Conservation (phyloP, 2,113 vertebrate species). For the Poecilia latipinna region DNA sequence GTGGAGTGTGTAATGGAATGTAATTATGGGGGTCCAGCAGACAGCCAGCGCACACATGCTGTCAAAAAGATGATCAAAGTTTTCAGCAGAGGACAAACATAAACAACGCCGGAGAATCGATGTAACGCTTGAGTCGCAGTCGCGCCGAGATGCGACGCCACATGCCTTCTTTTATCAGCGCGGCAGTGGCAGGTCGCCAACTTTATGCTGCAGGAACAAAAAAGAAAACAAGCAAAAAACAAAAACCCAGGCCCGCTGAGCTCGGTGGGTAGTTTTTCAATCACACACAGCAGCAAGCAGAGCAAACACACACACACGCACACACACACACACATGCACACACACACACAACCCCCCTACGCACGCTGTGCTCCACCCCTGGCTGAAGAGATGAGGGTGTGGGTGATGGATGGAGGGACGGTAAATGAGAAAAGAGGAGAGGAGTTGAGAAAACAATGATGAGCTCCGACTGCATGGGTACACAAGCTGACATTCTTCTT, state of each 20-base stretch:
- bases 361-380: not conserved
- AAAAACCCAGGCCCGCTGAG: constrained; percentile 13
- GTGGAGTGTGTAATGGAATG: constrained; percentile 75
- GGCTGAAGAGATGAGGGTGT: constrained; percentile 20
- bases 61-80: constrained; percentile 14
- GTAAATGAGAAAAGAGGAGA: constrained; percentile 12
- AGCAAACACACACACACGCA: not conserved
- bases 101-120: constrained; percentile 17
- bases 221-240: not conserved
- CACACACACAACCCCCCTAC: not conserved
- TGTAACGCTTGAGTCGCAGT: constrained; percentile 33
- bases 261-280: constrained; percentile 8
- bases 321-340: not conserved
- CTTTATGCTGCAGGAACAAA: constrained; percentile 25
- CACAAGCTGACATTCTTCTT: not conserved
- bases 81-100: constrained; percentile 4
- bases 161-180: constrained; percentile 32
- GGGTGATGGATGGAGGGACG: constrained; percentile 42
- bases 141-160: constrained; percentile 34
- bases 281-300: constrained; percentile 9
- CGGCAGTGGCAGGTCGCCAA: constrained; percentile 43
- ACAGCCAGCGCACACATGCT: constrained; percentile 17
- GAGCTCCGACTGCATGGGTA: not conserved
- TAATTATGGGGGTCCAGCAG: constrained; percentile 65
- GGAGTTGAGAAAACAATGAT: constrained; percentile 1